Conservation (phyloP, 2,113 vertebrate genomes). For the Hippoglossus stenolepis region DNA sequence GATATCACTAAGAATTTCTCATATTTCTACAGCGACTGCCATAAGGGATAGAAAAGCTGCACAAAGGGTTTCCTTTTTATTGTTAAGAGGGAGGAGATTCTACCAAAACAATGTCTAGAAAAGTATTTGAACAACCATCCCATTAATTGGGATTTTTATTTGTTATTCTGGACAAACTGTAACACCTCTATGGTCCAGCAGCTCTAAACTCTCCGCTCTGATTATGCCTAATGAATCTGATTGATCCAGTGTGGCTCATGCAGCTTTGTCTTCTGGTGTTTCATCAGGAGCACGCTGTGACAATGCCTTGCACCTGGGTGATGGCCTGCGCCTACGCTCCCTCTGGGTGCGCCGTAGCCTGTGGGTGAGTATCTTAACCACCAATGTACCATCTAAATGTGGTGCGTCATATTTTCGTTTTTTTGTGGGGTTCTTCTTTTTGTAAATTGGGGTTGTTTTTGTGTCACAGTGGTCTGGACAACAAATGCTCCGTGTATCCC, state of each 20-base stretch:
- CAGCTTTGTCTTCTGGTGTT: conserved; percentile 48
- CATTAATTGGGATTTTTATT: background rate
- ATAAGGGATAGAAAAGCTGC: background rate
- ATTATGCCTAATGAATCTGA: conserved; percentile 39
- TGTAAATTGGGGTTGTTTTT: conserved; percentile 9
- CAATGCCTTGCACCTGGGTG: conserved; percentile 99
- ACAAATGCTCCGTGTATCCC: conserved; percentile 99
- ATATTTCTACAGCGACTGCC: background rate
- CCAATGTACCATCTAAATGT: background rate
- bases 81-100: background rate
- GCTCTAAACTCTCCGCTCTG: conserved; percentile 20
- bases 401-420: background rate
- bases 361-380: conserved; percentile 87
- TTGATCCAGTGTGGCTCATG: conserved; percentile 6
- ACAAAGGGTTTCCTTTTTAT: background rate
- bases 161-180: background rate
- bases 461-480: conserved; percentile 90
- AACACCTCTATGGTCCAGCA: background rate
- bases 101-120: no score
- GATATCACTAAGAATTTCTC: background rate
- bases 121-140: background rate
- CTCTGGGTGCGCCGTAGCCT: conserved; percentile 96
- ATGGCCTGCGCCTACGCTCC: conserved; percentile 98
- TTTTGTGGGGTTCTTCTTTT: background rate
- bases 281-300: conserved; percentile 94